Percentiles rank a stretch among this genome's conserved stretches.
Conservation (phyloP, 2,113 vertebrate genomes). For the Spea bombifrons region DNA sequence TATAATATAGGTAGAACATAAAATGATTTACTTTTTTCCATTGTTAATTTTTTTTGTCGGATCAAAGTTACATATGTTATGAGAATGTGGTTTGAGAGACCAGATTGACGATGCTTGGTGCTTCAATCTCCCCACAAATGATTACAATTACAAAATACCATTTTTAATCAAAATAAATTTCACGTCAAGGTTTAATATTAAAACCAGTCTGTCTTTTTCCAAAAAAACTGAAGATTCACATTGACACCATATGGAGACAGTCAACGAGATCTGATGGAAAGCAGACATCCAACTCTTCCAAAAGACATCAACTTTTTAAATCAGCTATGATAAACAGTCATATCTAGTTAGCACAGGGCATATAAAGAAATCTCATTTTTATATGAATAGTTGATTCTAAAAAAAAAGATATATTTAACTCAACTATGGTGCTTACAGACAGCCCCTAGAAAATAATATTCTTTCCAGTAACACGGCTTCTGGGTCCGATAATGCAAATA, state of each 20-base stretch:
- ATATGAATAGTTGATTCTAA: slow-evolving; percentile 56
- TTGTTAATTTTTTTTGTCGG: too few relatives aligned
- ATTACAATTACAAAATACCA: slow-evolving; percentile 66
- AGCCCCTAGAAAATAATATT: slow-evolving; percentile 64
- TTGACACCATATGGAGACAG: slow-evolving; percentile 69
- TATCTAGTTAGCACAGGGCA: slow-evolving; percentile 62
- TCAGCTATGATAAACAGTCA: slow-evolving; percentile 63
- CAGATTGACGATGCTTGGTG: too few relatives aligned
- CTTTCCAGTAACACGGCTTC: slow-evolving; percentile 16
- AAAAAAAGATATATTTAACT: slow-evolving; percentile 57
- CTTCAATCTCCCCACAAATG: slow-evolving; percentile 62
- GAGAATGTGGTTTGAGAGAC: too few relatives aligned
- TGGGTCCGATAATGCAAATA: too few relatives aligned
- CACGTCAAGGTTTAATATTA: slow-evolving; percentile 70
- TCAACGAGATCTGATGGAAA: slow-evolving; percentile 66
- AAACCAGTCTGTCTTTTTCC: slow-evolving; percentile 67
- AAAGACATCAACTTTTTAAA: slow-evolving; percentile 62
- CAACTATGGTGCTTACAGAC: slow-evolving; percentile 65
- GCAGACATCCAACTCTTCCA: slow-evolving; percentile 61
- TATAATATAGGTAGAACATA: too few relatives aligned
- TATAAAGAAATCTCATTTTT: slow-evolving; percentile 59
- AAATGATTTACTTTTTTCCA: too few relatives aligned
- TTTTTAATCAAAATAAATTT: slow-evolving; percentile 71
- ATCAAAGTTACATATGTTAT: too few relatives aligned
- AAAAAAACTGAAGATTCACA: slow-evolving; percentile 65